Conservation (phyloP, 2,113 vertebrate species). For the Charadrius vociferus region DNA sequence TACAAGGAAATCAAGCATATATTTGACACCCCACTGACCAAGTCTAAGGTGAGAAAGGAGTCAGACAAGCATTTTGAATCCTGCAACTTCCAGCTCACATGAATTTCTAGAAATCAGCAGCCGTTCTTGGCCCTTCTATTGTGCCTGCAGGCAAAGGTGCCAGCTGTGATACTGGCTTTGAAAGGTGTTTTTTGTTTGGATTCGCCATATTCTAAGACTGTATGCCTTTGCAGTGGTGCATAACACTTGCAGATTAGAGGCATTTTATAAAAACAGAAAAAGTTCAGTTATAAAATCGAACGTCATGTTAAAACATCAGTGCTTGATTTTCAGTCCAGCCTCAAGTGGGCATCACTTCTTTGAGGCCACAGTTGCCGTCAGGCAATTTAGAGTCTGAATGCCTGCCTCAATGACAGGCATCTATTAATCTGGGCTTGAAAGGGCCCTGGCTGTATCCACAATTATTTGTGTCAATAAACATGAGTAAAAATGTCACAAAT, state of each 20-base stretch:
- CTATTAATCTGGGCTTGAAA: not conserved
- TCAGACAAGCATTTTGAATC: not conserved
- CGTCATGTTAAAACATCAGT: not conserved
- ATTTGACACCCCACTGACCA: not conserved
- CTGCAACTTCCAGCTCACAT: not conserved
- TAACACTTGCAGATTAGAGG: not conserved
- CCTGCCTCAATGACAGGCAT: not conserved
- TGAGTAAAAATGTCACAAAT: not conserved
- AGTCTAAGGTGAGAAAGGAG: not conserved
- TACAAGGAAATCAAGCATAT: not conserved
- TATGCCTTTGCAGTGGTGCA: not conserved
- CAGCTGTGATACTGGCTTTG: not conserved
- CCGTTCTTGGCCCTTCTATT: not conserved
- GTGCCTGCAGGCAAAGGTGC: not conserved
- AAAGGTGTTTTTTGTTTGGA: not conserved
- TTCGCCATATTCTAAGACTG: not conserved
- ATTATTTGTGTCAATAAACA: not conserved
- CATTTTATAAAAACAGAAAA: not conserved
- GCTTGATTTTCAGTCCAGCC: not conserved
- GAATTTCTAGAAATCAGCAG: conserved; percentile 6
- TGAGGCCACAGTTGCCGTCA: not conserved
- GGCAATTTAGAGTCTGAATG: not conserved
- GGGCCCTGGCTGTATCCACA: not conserved
- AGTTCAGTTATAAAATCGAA: not conserved
- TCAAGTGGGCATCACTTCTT: not conserved